phyloP scores from a whole-genome alignment of 2,888 invertebrate species.

The Eilema depressum region DNA sequence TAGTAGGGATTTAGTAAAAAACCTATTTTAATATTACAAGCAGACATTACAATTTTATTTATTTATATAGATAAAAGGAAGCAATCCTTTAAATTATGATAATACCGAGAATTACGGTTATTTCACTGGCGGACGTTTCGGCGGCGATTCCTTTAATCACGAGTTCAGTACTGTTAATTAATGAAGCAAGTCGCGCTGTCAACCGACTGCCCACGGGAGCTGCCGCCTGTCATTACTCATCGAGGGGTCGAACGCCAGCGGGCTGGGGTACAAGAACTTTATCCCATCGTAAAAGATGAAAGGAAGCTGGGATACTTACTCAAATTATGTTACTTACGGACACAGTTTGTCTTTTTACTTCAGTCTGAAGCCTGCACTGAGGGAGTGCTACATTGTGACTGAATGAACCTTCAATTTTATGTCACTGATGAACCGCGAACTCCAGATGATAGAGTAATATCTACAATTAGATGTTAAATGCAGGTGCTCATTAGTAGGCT shows the following conservation, averaged over 20 bases:
- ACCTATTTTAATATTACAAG: not conserved
- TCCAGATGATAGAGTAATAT: no score
- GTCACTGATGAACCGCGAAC: no score
- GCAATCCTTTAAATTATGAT: not conserved
- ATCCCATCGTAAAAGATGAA: not conserved
- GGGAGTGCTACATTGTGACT: no score
- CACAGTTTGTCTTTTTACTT: not conserved
- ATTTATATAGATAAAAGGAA: not conserved
- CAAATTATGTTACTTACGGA: not conserved
- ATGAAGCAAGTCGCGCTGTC: conserved; percentile 5
- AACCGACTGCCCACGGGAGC: not conserved
- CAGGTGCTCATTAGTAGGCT: no score
- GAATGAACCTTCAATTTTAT: no score
- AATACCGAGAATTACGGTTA: not conserved
- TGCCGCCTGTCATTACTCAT: not conserved
- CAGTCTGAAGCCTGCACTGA: not conserved
- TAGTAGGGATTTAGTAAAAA: no score
- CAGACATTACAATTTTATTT: not conserved
- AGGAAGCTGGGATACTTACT: not conserved
- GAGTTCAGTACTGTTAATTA: conserved; percentile 6
- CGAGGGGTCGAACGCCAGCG: not conserved
- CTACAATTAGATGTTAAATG: no score
- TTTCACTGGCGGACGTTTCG: not conserved
- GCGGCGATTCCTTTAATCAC: not conserved
- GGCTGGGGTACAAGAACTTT: no score